These are phyloP conservation scores for Drosophila auraria DNA, from an alignment of 1,140 invertebrate species.

Conservation along the genomic window DNA sequence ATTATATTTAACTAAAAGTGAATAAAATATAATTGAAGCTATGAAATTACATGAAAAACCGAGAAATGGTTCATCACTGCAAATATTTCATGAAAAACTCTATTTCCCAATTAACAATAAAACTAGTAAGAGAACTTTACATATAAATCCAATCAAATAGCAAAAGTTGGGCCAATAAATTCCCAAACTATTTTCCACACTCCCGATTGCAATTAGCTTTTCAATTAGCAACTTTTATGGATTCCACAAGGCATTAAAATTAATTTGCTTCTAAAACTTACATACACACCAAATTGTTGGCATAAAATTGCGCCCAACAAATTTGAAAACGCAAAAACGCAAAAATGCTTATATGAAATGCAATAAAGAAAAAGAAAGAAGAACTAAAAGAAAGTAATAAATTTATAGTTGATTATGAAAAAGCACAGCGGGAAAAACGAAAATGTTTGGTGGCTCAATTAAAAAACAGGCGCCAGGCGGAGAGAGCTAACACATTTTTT, in stretches of 20 bases:
- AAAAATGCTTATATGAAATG: slow-evolving; percentile 43
- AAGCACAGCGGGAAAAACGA: slow-evolving; percentile 17
- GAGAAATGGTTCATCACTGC: no score
- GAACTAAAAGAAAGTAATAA: slow-evolving; percentile 63
- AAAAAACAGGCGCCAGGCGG: slow-evolving; percentile 52
- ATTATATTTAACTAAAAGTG: background rate
- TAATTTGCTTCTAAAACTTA: slow-evolving; percentile 51
- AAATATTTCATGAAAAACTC: no score
- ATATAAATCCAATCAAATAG: slow-evolving; percentile 2
- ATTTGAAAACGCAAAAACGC: slow-evolving; percentile 16
- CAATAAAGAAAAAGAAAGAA: slow-evolving; percentile 47
- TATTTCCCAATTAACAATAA: background rate
- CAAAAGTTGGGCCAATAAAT: slow-evolving; percentile 6
- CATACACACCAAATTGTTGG: slow-evolving; percentile 4
- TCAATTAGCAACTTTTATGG: slow-evolving; percentile 48
- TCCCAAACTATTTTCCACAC: background rate
- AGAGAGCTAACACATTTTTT: slow-evolving; percentile 69
- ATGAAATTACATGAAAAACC: no score
- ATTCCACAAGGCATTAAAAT: slow-evolving; percentile 39
- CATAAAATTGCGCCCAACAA: background rate
- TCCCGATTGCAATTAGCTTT: slow-evolving; percentile 18
- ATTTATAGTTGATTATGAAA: slow-evolving; percentile 73
- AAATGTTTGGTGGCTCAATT: slow-evolving; percentile 58
- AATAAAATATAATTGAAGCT: no score
- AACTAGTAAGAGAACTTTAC: background rate